Evolutionary conservation across 23 tunicate species (phyloP).

Genomic region (Clavelina lepadiformis): DNA sequence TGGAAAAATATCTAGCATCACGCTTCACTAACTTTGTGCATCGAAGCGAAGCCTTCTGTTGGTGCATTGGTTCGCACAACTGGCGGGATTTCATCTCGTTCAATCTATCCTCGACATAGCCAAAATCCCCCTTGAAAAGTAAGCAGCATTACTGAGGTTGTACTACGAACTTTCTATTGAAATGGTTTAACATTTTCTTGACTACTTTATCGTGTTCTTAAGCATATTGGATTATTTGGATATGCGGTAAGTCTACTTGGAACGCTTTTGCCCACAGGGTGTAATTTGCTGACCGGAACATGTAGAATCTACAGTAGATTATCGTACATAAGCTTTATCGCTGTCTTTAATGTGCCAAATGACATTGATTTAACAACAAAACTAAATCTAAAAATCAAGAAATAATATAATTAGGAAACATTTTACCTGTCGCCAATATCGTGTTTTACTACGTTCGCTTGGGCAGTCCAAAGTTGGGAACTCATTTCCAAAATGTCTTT

Average conservation of each 20-base stretch:
- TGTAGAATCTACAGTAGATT: not conserved
- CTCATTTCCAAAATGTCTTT: constrained; percentile 23
- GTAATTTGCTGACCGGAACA: too few species aligned
- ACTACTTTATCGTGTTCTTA: too few species aligned
- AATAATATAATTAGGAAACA: too few species aligned
- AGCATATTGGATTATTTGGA: too few species aligned
- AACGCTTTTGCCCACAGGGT: too few species aligned
- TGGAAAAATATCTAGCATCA: too few species aligned
- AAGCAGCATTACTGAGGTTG: not conserved
- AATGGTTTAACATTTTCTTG: too few species aligned
- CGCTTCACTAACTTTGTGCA: constrained; percentile 90
- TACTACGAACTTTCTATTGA: not conserved
- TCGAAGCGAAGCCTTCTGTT: constrained; percentile 33
- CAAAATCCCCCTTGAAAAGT: constrained; percentile 78
- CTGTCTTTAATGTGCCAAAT: too few species aligned
- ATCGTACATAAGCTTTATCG: not conserved
- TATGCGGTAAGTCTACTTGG: too few species aligned
- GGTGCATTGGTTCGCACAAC: constrained; percentile 32
- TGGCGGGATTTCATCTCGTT: constrained; percentile 30
- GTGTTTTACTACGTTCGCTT: constrained; percentile 18
- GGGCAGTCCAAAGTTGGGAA: constrained; percentile 44
- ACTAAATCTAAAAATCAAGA: too few species aligned
- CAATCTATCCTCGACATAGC: constrained; percentile 38
- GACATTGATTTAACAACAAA: too few species aligned
- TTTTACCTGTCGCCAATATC: constrained; percentile 62